Evolutionary conservation across 2,888 invertebrate species (phyloP), one percentile per base, ranked within the genome.

Genomic region (Beris morrisii): DNA sequence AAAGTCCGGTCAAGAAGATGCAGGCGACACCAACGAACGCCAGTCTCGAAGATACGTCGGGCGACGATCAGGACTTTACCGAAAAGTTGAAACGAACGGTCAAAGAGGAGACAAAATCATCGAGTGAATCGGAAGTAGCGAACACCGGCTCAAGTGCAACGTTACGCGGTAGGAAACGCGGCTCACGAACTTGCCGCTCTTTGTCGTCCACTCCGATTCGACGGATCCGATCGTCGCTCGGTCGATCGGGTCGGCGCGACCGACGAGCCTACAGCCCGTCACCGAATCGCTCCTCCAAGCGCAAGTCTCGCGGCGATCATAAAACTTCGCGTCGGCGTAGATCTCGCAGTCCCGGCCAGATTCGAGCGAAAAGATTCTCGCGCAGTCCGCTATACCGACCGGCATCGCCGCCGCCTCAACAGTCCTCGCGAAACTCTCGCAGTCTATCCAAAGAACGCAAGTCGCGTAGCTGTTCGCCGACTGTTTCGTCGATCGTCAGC

Each of bases 361-460:
- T 2, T 1, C 12, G 31, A 5, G 5, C 13, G 30, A 13, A 22
- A 22, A 30, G 46, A 1, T 55, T 13, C 22, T 46, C 44, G 12
- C 38, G 55, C 5, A 64, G 54, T 45, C 55, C 64, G 45, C 38
- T 2, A 12, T 32, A n/a, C 4, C 28, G 28, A 50, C 76, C 77
- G 1, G 73, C 78, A 30, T 78, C 79, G 0, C 79, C 79, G 6
- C 66, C 78, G 46, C 78, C 78, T 5, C 78, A 78, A 22, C 78
- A 76, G 6, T 79, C 79, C 2, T 79, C 79, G 4, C 56, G 56
- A 15, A 76, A 52, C 5, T 64, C 68, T 1, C 45, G 58, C n/a
- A 55, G 63, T 53, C 46, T 64, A 22, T 28, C 56, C 70, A 38
- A 15, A 5, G 7, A 38, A 9, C 38, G 38, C 5, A 38, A 38